Percentiles rank a stretch among this genome's conserved stretches.
Evolutionary conservation across 2,797 vertebrate genomes (phyloP).

Genomic region (Muraenolepis orangiensis): DNA sequence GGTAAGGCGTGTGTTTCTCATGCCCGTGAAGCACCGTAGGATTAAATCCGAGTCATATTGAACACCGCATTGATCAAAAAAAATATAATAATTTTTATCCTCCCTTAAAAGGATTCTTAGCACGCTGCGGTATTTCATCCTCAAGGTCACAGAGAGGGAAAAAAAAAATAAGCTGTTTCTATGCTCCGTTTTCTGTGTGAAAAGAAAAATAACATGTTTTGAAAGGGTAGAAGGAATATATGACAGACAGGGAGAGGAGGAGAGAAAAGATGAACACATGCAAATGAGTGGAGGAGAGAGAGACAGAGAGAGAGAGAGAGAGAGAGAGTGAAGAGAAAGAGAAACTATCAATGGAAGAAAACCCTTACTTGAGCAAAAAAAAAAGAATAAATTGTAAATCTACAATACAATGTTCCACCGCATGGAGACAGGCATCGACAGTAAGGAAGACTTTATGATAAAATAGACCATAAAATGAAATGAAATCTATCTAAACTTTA

Average conservation of each 20-base stretch:
- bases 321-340: neutral
- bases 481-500: no score
- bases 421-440: neutral
- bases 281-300: neutral
- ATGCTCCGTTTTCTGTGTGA: constrained; percentile 23
- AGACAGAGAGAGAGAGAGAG: neutral
- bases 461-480: constrained; percentile 13
- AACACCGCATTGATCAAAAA: constrained; percentile 33
- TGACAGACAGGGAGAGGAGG: constrained; percentile 23
- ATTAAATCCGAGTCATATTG: constrained; percentile 18
- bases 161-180: constrained; percentile 36
- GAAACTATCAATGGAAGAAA: neutral
- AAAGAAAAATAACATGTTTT: constrained; percentile 27
- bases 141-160: constrained; percentile 43
- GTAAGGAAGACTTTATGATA: neutral
- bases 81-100: constrained; percentile 40
- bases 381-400: neutral
- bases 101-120: constrained; percentile 21
- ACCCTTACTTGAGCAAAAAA: neutral
- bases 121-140: constrained; percentile 41
- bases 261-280: constrained; percentile 8
- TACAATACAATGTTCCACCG: neutral
- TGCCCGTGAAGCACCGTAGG: constrained; percentile 17
- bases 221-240: constrained; percentile 40
- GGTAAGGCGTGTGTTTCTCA: neutral